Evolutionary conservation across 2,113 vertebrate species (phyloP).

Genomic region (Erinaceus europaeus): DNA sequence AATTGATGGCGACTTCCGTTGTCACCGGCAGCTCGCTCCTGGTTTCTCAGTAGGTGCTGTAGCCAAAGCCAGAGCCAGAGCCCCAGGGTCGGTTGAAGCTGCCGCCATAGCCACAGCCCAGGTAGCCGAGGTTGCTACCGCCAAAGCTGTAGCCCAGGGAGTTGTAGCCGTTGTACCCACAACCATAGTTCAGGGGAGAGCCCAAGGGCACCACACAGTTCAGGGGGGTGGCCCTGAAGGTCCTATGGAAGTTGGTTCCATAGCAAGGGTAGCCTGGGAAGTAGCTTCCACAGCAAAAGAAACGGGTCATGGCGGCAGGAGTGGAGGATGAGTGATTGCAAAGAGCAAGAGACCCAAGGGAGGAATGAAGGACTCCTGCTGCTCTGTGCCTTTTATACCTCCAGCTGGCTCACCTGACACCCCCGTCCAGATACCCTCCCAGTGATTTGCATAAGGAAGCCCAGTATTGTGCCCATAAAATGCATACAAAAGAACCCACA

Average conservation of each 20-base stretch:
- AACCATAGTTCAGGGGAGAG: conserved; percentile 56
- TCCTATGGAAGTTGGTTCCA: conserved; percentile 70
- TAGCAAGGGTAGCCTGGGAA: conserved; percentile 70
- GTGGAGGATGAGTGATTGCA: background rate
- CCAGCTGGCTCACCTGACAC: background rate
- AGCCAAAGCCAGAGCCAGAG: conserved; percentile 70
- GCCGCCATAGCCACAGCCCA: conserved; percentile 46
- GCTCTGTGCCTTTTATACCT: conserved; percentile 53
- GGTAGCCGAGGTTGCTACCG: conserved; percentile 38
- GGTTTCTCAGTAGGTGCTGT: conserved; percentile 68
- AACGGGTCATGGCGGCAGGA: conserved; percentile 61
- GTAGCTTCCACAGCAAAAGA: conserved; percentile 72
- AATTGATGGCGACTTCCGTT: background rate
- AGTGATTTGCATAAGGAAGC: conserved; percentile 41
- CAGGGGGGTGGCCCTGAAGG: conserved; percentile 64
- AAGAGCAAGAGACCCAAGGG: background rate
- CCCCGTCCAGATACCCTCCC: background rate
- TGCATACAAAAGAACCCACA: conserved; percentile 29
- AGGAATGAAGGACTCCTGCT: conserved; percentile 25
- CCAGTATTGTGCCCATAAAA: conserved; percentile 46
- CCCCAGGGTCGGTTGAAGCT: conserved; percentile 63
- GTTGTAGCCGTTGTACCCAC: conserved; percentile 43
- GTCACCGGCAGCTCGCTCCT: background rate
- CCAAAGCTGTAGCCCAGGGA: conserved; percentile 65
- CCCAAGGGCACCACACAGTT: conserved; percentile 67